Evolutionary conservation across 2,797 vertebrate species (phyloP).

Genomic region (Sylvilagus floridanus): DNA sequence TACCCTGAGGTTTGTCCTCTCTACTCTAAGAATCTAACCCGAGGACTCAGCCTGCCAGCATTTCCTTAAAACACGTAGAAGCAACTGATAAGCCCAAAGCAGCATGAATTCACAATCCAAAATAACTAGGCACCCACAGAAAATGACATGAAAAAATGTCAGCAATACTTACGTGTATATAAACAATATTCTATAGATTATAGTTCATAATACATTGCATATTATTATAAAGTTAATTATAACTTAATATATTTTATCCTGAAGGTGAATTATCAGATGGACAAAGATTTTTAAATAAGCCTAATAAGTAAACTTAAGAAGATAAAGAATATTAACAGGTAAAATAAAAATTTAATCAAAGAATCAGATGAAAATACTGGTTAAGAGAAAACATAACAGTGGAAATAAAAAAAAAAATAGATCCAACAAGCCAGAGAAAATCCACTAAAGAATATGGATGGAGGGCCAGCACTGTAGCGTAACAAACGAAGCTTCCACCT

Average conservation of each 20-base stretch:
- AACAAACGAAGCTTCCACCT: no score
- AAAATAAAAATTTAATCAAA: neutral
- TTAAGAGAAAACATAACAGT: neutral
- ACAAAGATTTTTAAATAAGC: neutral
- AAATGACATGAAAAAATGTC: neutral
- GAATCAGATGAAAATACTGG: conserved; percentile 21
- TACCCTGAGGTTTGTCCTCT: neutral
- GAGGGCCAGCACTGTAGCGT: no score
- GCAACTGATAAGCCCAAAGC: neutral
- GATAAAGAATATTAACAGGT: neutral
- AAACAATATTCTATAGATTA: neutral
- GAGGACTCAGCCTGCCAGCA: neutral
- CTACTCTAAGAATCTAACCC: neutral
- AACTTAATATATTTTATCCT: neutral
- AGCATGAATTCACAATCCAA: neutral
- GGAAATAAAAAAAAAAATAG: neutral
- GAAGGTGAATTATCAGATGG: neutral
- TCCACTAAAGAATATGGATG: neutral
- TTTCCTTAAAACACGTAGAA: neutral
- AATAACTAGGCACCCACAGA: neutral
- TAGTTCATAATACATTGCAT: neutral
- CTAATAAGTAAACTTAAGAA: neutral
- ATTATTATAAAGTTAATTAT: no score
- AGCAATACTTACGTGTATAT: neutral
- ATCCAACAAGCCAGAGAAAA: neutral